phyloP scores from a whole-genome alignment of 2,888 invertebrate genomes.

The Portevinia maculata region DNA sequence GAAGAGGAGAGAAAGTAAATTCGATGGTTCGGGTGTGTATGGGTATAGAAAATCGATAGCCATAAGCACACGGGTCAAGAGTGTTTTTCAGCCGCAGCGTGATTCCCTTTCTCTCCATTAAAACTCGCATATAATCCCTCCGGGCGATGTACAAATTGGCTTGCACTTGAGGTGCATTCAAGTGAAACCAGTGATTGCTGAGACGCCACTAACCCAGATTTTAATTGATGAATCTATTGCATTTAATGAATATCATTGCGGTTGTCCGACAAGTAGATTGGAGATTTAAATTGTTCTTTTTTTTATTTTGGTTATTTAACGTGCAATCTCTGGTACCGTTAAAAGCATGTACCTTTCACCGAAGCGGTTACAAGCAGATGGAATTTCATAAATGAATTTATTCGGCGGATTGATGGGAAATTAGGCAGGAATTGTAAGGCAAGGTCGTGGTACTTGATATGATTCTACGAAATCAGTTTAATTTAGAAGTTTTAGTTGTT shows the following conservation, averaged over 20 bases:
- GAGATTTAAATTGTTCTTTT: not conserved
- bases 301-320: not conserved
- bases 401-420: not conserved
- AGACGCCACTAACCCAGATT: slow-evolving; percentile 41
- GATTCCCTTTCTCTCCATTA: not conserved
- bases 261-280: not conserved
- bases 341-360: slow-evolving; percentile 1
- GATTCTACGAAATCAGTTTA: not conserved
- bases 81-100: slow-evolving; percentile 41
- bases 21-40: slow-evolving; percentile 3
- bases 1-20: slow-evolving; percentile 56
- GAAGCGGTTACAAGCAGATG: not conserved
- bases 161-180: slow-evolving; percentile 68
- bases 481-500: not conserved
- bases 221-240: slow-evolving; percentile 35
- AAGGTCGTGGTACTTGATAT: not conserved
- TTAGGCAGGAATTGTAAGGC: not conserved
- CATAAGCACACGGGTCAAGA: slow-evolving; percentile 61
- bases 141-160: slow-evolving; percentile 55
- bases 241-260: not conserved
- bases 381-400: not conserved
- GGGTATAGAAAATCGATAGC: slow-evolving; percentile 53
- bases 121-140: slow-evolving; percentile 10
- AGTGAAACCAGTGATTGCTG: slow-evolving; percentile 38
- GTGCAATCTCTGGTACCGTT: not conserved